Base-by-base conservation (phyloP, 2,888 invertebrate species). In the Agriotes lineatus region DNA sequence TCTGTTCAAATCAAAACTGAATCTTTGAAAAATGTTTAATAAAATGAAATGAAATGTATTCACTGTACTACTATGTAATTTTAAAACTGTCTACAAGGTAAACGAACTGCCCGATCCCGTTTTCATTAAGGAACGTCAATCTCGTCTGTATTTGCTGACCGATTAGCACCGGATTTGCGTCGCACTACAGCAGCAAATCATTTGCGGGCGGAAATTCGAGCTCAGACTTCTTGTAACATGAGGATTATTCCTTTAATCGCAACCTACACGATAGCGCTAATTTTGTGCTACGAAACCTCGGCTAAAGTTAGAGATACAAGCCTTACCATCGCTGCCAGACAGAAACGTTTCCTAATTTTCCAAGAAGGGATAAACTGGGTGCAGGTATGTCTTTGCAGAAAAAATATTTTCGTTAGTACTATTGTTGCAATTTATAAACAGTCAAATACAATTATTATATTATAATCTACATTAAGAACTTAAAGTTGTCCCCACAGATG, bases 361-460 rank as follows among this genome's bases (percentile, higher is more conserved):
- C 87, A 88, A 6, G 86, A 87, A 72, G 89, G 88, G 44, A 86
- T 87, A 3, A 88, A 88, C 57, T 85, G 89, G 83, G 85, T 89
- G 45, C 88, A 89, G 86, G 90, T 89, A 86, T 77, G 79, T 76
- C 42, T n/a, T n/a, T n/a, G n/a, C n/a, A n/a, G n/a, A n/a, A n/a
- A n/a, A n/a, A n/a, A n/a, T n/a, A n/a, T n/a, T n/a, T n/a, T n/a
- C n/a, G n/a, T n/a, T n/a, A n/a, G n/a, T n/a, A n/a, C n/a, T n/a
- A n/a, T n/a, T n/a, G n/a, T n/a, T n/a, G n/a, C n/a, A n/a, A n/a
- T n/a, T n/a, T n/a, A n/a, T n/a, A n/a, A n/a, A n/a, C n/a, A n/a
- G n/a, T n/a, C n/a, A n/a, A n/a, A n/a, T n/a, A n/a, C n/a, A n/a
- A n/a, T n/a, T n/a, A n/a, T n/a, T n/a, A n/a, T n/a, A n/a, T n/a